Evolutionary conservation across 2,888 invertebrate genomes (phyloP), one percentile per base, ranked within the genome.

Genomic region (Cremastinae sp.): DNA sequence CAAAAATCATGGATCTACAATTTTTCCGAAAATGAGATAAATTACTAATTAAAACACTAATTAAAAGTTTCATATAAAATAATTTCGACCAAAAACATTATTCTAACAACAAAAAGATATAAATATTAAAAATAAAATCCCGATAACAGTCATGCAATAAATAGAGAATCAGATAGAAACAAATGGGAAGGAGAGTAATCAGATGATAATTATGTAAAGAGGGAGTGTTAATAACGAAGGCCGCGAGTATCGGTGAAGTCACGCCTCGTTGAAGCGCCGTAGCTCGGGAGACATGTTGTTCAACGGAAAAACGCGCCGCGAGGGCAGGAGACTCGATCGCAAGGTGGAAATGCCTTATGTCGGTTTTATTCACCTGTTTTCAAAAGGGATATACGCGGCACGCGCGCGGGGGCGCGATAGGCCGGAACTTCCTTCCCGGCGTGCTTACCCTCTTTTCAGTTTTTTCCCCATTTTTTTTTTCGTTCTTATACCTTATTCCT

Each of bases 271-370:
- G 83, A 81, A 74, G 64, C 72, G 68, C 61, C 77, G 75, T 78
- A 70, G 73, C 73, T 73, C 61, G 68, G 47, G 12, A 45, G 43
- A 74, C 58, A 68, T 64, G 68, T 69, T 78, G 78, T 78, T 75
- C 78, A 83, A 83, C 82, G 83, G 83, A 83, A 83, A 83, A 80
- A 65, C 74, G 75, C 28, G 28, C 28, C 28, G 28, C 68, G 47
- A 41, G 68, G 51, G 76, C 75, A 65, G 74, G 77, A 79, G 78
- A 49, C 77, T 51, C 59, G 39, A 18, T 59, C 71, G 80, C 79
- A 82, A 83, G 81, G 82, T 83, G 83, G 81, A 83, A 83, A 83
- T 82, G 79, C 80, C 78, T 78, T 79, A 79, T 79, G 82, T 79
- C 62, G 51, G 14, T 39, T 76, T 69, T 78, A 74, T 81, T 82